Base-by-base conservation (phyloP, 1,140 invertebrate genomes). In the Lycorma delicatula region DNA sequence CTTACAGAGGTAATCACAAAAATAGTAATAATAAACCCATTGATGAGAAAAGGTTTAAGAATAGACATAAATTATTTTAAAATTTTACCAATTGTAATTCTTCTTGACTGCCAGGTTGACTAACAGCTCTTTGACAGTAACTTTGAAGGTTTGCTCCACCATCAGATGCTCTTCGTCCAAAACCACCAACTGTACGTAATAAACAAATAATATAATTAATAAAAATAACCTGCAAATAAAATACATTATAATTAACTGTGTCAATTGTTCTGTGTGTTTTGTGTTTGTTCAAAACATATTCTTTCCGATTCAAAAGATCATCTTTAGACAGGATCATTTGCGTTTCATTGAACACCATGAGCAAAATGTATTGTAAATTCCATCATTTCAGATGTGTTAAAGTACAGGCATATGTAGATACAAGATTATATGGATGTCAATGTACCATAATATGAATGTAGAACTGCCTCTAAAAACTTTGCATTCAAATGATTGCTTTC, bases 91-190 rank as follows among this genome's bases (percentile, higher is more conserved):
- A 66, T 58, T 76, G 75, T 31, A 79, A 70, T 63, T 76, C 75
- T 71, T 82, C 80, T 66, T 81, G 77, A 63, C 81, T 85, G 29
- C 80, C 81, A 48, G 81, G 79, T 63, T 84, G 80, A 72, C 79
- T 83, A 71, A 75, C 77, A 67, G 78, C 71, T 61, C 78, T 80
- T 65, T 82, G 83, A 70, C 83, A 87, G 65, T 81, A 85, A 65
- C 86, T 84, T 61, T 89, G 86, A 31, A 95, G 81, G 78, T 97
- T 94, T 38, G 93, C 93, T 51, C 94, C 93, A 64, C 94, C 94
- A 77, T 98, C 94, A 5, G 93, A 97, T 48, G 94, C 94, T 66
- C 94, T 81, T 53, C 94, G 78, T 38, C 89, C 91, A 75, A 95
- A 90, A 47, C 84, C 82, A 60, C 86, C 84, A 63, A 82, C 86